phyloP scores from a whole-genome alignment of 1,140 invertebrate species.

The Musca vetustissima region DNA sequence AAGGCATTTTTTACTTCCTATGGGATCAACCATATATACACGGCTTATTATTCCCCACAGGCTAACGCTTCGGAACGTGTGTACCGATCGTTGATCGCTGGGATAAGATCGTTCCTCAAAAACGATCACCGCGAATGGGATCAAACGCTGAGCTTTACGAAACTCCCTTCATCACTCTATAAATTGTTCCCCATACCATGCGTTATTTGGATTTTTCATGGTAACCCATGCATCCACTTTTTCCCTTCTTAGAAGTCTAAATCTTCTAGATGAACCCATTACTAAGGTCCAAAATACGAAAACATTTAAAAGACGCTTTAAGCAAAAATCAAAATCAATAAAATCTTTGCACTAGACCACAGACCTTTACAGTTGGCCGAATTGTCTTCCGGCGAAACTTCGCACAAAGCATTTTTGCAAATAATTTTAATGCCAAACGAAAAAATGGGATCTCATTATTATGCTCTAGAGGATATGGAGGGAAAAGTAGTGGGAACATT shows the following conservation, averaged over 20 bases:
- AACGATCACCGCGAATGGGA: slow-evolving; percentile 31
- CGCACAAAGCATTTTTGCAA: background rate
- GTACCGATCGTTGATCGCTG: background rate
- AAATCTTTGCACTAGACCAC: background rate
- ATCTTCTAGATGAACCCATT: background rate
- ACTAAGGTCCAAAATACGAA: background rate
- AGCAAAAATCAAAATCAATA: background rate
- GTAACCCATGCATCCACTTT: slow-evolving; percentile 4
- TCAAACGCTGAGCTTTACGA: slow-evolving; percentile 13
- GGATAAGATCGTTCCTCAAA: slow-evolving; percentile 1
- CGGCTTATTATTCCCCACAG: background rate
- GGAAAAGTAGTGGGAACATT: background rate
- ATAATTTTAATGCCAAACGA: background rate
- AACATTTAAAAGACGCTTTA: background rate
- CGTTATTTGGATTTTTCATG: slow-evolving; percentile 30
- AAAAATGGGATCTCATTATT: background rate
- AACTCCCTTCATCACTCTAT: background rate
- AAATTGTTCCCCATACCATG: slow-evolving; percentile 16
- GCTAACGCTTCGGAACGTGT: background rate
- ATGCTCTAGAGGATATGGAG: background rate
- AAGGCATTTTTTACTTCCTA: background rate
- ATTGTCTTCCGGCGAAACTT: background rate
- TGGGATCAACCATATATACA: background rate
- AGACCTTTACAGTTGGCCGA: background rate
- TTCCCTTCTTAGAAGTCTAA: background rate